Evolutionary conservation across 2,888 invertebrate species (phyloP).

Genomic region (Sclerodermus sp.): DNA sequence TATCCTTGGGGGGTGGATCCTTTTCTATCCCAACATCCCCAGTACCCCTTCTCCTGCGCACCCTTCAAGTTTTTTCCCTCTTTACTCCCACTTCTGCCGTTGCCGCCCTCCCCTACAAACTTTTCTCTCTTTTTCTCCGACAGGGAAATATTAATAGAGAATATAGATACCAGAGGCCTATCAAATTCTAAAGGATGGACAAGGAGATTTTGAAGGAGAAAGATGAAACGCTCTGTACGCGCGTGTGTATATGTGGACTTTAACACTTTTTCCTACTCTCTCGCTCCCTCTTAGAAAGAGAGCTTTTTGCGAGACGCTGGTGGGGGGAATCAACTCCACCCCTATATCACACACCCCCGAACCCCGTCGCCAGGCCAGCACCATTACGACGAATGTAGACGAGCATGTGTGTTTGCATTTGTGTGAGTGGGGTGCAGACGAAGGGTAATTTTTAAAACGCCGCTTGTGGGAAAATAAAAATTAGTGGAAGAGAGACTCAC

Average conservation of each 20-base stretch:
- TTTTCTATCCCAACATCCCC: background rate
- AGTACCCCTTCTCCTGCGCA: slow-evolving; percentile 12
- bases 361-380: slow-evolving; percentile 7
- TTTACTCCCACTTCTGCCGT: slow-evolving; percentile 1
- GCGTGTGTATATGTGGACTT: too few species aligned
- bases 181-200: too few species aligned
- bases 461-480: slow-evolving; percentile 53
- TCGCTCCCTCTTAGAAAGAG: background rate
- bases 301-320: slow-evolving; percentile 9
- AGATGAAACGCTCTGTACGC: too few species aligned
- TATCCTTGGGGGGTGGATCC: slow-evolving; percentile 6
- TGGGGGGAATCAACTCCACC: slow-evolving; percentile 23
- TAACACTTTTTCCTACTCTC: background rate
- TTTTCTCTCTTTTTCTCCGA: slow-evolving; percentile 12
- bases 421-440: slow-evolving; percentile 16
- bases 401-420: background rate
- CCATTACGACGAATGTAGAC: slow-evolving; percentile 12
- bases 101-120: slow-evolving; percentile 13
- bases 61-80: background rate
- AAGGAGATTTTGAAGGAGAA: too few species aligned
- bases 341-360: slow-evolving; percentile 11
- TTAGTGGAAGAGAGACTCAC: slow-evolving; percentile 35
- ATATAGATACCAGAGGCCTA: background rate
- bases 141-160: background rate
- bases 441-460: slow-evolving; percentile 53